Conservation (phyloP, 2,113 vertebrate species). For the Zapus hudsonius region DNA sequence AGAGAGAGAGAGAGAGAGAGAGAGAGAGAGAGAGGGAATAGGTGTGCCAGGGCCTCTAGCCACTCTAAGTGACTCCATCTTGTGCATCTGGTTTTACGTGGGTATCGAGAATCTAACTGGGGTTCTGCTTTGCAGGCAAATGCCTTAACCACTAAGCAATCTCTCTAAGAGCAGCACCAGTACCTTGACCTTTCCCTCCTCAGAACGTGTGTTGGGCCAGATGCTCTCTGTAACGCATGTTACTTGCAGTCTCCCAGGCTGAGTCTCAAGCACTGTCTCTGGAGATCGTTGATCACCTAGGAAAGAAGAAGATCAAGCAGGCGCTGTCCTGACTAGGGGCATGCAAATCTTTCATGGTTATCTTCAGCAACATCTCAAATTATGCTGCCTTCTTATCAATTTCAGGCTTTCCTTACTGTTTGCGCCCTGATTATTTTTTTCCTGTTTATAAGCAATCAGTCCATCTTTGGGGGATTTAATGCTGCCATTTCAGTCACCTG, state of each 20-base stretch:
- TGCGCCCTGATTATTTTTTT: constrained; percentile 73
- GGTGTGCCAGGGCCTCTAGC: too few relatives aligned
- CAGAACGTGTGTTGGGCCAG: constrained; percentile 61
- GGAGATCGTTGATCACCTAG: constrained; percentile 59
- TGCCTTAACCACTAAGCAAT: too few relatives aligned
- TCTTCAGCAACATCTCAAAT: constrained; percentile 80
- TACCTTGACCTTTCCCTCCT: constrained; percentile 49
- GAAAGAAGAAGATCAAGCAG: constrained; percentile 52
- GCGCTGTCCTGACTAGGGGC: constrained; percentile 71
- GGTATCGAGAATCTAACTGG: too few relatives aligned
- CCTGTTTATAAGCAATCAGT: constrained; percentile 62
- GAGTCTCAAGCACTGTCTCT: constrained; percentile 50
- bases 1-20: too few relatives aligned
- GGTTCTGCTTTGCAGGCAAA: too few relatives aligned
- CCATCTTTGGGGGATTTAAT: constrained; percentile 57
- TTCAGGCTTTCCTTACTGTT: constrained; percentile 76
- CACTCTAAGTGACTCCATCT: too few relatives aligned
- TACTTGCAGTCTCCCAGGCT: constrained; percentile 64
- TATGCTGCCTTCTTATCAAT: constrained; percentile 77
- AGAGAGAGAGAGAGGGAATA: too few relatives aligned
- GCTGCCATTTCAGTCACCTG: constrained; percentile 52
- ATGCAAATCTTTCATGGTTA: constrained; percentile 73
- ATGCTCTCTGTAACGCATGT: constrained; percentile 52
- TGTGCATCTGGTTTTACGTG: too few relatives aligned
- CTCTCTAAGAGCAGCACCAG: constrained; percentile 56